Percentiles rank a stretch among this genome's conserved stretches.
These are phyloP conservation scores for Trachythela sp. DNA, from an alignment of 64 coral and sea anemone species.

Conservation along the genomic window DNA sequence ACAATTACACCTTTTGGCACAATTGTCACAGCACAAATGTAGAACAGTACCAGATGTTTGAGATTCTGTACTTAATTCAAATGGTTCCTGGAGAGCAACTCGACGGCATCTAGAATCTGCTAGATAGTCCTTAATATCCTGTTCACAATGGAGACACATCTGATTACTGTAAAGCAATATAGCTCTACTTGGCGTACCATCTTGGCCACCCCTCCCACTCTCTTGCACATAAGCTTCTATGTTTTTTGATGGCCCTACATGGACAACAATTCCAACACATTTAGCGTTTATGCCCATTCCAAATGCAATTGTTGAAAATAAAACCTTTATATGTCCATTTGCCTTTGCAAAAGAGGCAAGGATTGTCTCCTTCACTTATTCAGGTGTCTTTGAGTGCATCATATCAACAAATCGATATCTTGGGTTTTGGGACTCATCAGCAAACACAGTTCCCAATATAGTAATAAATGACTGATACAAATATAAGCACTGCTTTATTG, in stretches of 20 bases:
- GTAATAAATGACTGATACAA: slow-evolving; percentile 32
- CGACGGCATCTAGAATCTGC: background rate
- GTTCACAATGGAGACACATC: slow-evolving; percentile 22
- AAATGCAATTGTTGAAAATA: slow-evolving; percentile 44
- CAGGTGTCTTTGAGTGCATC: slow-evolving; percentile 46
- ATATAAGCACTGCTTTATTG: slow-evolving; percentile 40
- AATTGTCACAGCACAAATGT: slow-evolving; percentile 31
- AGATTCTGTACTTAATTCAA: slow-evolving; percentile 19
- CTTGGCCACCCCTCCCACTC: slow-evolving; percentile 42
- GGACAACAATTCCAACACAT: slow-evolving; percentile 21
- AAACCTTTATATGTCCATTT: slow-evolving; percentile 16
- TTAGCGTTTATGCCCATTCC: slow-evolving; percentile 49
- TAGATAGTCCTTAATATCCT: slow-evolving; percentile 46
- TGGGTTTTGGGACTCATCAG: background rate
- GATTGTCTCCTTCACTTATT: slow-evolving; percentile 29
- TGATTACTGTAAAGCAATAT: slow-evolving; percentile 33
- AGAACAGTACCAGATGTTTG: background rate
- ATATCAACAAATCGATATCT: slow-evolving; percentile 49
- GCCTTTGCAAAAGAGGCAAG: slow-evolving; percentile 27
- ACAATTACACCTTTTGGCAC: slow-evolving; percentile 10
- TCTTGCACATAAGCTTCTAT: slow-evolving; percentile 49
- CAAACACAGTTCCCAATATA: slow-evolving; percentile 15
- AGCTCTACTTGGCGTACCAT: slow-evolving; percentile 39
- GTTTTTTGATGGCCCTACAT: slow-evolving; percentile 54
- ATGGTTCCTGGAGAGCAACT: slow-evolving; percentile 8